Conservation (phyloP, 2,113 vertebrate species). For the Anser brachyrhynchus region DNA sequence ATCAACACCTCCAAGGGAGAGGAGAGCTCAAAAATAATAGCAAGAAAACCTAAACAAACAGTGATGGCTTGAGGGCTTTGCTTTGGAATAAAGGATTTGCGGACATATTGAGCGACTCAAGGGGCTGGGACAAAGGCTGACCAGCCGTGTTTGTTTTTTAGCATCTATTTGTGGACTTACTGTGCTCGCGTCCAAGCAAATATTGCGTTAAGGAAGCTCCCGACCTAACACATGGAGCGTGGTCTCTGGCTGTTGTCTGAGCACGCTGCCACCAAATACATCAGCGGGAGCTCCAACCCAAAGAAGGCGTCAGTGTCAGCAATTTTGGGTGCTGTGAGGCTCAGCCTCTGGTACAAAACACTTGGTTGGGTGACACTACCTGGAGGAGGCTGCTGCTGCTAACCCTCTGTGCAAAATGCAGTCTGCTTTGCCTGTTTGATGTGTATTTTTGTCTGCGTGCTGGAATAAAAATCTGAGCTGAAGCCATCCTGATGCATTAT, state of each 20-base stretch:
- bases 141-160: neutral
- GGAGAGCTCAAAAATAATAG: neutral
- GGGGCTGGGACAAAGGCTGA: constrained; percentile 58
- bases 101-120: neutral
- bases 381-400: neutral
- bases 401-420: neutral
- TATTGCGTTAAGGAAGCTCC: constrained; percentile 24
- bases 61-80: neutral
- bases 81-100: constrained; percentile 48
- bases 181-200: constrained; percentile 15
- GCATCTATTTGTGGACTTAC: constrained; percentile 30
- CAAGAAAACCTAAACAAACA: constrained; percentile 29
- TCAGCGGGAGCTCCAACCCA: neutral
- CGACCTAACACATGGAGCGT: neutral
- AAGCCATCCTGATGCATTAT: neutral
- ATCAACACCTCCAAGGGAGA: neutral
- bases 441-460: neutral
- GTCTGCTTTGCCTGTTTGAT: neutral
- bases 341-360: neutral
- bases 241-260: neutral
- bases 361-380: no score
- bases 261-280: neutral
- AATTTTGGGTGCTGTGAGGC: neutral
- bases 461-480: neutral
- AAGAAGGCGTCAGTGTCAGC: no score